These are phyloP conservation scores for Oncopodura yosiiana DNA, from an alignment of 1,140 invertebrate genomes.

Conservation along the genomic window DNA sequence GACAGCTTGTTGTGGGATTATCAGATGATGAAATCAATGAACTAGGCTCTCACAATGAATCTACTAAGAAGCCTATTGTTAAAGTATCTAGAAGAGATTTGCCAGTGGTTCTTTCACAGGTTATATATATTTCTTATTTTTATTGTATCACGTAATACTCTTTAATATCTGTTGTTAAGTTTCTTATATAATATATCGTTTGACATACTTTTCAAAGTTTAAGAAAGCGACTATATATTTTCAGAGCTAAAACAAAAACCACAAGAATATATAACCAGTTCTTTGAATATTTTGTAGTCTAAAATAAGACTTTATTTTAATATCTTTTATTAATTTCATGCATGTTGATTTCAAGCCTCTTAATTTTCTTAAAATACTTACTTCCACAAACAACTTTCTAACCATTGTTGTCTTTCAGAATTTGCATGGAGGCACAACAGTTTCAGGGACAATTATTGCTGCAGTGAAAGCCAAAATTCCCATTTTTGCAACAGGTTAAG, in stretches of 20 bases:
- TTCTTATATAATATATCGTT: no score
- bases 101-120: conserved; percentile 59
- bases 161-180: not conserved
- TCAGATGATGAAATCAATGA: conserved; percentile 51
- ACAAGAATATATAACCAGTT: no score
- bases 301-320: no score
- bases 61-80: conserved; percentile 36
- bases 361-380: no score
- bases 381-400: no score
- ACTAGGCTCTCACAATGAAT: conserved; percentile 46
- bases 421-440: conserved; percentile 86
- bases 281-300: no score
- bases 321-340: no score
- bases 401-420: conserved; percentile 41
- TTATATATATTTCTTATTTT: conserved; percentile 36
- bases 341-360: no score
- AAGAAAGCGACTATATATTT: no score
- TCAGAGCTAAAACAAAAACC: no score
- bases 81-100: conserved; percentile 84
- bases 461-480: conserved; percentile 69
- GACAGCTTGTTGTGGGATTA: conserved; percentile 73
- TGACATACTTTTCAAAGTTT: no score
- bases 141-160: not conserved
- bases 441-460: conserved; percentile 82
- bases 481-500: conserved; percentile 87